Conservation (phyloP, 2,113 vertebrate genomes). For the Procavia capensis region DNA sequence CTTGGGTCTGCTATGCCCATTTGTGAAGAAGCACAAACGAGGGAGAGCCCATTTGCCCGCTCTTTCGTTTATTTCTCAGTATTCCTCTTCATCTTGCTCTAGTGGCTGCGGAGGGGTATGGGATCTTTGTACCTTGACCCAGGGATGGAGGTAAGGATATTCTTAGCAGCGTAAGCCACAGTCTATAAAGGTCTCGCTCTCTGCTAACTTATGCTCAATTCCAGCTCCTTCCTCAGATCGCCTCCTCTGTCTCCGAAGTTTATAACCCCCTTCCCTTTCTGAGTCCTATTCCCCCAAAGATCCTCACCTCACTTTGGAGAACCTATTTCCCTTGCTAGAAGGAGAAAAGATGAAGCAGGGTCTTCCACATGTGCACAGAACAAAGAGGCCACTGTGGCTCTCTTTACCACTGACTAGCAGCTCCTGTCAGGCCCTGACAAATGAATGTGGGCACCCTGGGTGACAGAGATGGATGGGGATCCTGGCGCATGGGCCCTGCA, state of each 20-base stretch:
- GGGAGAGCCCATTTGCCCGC: background rate
- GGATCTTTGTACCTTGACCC: background rate
- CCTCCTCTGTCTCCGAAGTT: background rate
- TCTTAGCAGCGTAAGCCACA: background rate
- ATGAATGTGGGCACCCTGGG: constrained; percentile 79
- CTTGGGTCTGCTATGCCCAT: background rate
- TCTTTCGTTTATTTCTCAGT: background rate
- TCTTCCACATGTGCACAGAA: background rate
- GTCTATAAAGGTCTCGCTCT: background rate
- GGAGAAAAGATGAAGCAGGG: background rate
- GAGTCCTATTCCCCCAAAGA: background rate
- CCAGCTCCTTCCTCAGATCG: background rate
- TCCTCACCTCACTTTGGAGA: background rate
- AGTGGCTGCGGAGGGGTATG: rapidly evolving
- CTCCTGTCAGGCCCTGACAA: constrained; percentile 81
- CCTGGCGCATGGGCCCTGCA: constrained; percentile 66
- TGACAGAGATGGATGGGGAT: constrained; percentile 87
- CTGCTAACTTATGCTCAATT: background rate
- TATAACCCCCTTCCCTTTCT: background rate
- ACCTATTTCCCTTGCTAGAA: background rate
- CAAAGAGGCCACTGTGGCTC: background rate
- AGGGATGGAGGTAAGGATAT: rapidly evolving
- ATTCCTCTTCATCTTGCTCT: background rate
- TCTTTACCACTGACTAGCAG: background rate
- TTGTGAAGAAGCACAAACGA: background rate